A percentile compares a stretch with the other conserved stretches of the same genome.
phyloP scores from a whole-genome alignment of 1,140 invertebrate genomes.

The silkworm (Bombyx mori) region ASM3026992v2 NC_085132.1:1599501-1600000 shows the following conservation, averaged over 20 bases:
- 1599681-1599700: not conserved
- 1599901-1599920: too few species aligned
- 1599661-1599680: not conserved
- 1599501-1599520: not conserved
- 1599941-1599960: not conserved
- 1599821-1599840: too few species aligned
- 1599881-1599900: too few species aligned
- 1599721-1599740: too few species aligned
- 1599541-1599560: conserved; percentile 20
- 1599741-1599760: too few species aligned
- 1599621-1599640: conserved; percentile 9
- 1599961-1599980: not conserved
- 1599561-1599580: conserved; percentile 26
- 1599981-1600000: conserved; percentile 1
- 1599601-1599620: conserved; percentile 19
- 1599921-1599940: too few species aligned
- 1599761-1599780: too few species aligned
- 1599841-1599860: too few species aligned
- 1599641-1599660: not conserved
- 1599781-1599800: too few species aligned
- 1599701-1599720: too few species aligned
- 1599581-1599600: conserved; percentile 21
- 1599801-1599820: too few species aligned
- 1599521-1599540: conserved; percentile 4
- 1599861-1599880: too few species aligned